Evolutionary conservation across 2,888 invertebrate genomes (phyloP).

Genomic region (Drosophila neotestacea): DNA sequence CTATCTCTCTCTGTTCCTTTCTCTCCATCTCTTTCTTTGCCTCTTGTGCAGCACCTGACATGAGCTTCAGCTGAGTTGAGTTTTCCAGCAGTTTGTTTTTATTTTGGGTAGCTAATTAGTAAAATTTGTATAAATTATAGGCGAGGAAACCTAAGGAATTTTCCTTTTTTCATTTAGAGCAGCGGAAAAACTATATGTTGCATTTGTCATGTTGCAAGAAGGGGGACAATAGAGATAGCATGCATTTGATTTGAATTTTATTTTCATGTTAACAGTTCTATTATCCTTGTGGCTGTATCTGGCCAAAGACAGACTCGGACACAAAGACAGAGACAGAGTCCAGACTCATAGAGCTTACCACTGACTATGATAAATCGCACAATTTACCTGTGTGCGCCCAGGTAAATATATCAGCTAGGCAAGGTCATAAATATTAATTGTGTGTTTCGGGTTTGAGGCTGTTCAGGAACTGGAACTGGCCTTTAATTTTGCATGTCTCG

Average conservation of each 20-base stretch:
- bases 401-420: conserved; percentile 78
- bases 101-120: conserved; percentile 31
- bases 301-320: conserved; percentile 5
- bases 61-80: conserved; percentile 3
- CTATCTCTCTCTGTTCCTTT: not conserved
- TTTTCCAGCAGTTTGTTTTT: conserved; percentile 6
- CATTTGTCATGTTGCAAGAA: not conserved
- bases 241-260: conserved; percentile 71
- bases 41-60: conserved; percentile 35
- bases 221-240: conserved; percentile 17
- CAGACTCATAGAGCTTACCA: not conserved
- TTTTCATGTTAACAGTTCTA: conserved; percentile 77
- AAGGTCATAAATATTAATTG: conserved; percentile 81
- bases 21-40: too few relatives aligned
- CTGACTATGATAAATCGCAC: conserved; percentile 72
- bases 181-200: too few relatives aligned
- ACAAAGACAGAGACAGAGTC: too few relatives aligned
- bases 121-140: conserved; percentile 24
- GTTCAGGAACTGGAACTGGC: conserved; percentile 56
- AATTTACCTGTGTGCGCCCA: conserved; percentile 78
- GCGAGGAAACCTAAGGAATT: conserved; percentile 2
- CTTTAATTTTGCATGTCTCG: conserved; percentile 69
- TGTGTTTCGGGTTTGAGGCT: conserved; percentile 57
- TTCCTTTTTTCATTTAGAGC: not conserved
- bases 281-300: conserved; percentile 75